Evolutionary conservation across 1,140 invertebrate species (phyloP), one percentile per base, ranked within the genome.

Genomic region (Rhopalosiphum maidis): DNA sequence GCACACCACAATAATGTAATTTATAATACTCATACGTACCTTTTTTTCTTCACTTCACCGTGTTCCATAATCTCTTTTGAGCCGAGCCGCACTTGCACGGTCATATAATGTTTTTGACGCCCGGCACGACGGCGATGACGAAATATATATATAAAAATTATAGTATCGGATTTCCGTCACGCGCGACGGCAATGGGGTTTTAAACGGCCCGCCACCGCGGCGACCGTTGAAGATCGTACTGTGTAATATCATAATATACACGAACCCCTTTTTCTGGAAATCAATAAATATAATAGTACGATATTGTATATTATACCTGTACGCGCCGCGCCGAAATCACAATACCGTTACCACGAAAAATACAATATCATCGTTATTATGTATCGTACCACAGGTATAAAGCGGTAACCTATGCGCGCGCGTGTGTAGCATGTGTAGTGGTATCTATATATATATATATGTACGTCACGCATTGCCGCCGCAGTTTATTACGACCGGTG

Each of bases 51-150:
- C 30, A 23, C 46, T 23, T n/a, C 48, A 25, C n/a, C 46, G 35
- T 35, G 22, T 23, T 90, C 23, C 35, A 51, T 60, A 55, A 90
- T 41, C 88, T 90, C 88, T 90, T 90, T 90, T 90, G 88, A 90
- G 54, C 51, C 54, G 88, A 60, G 88, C 88, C 88, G 88, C 86
- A 3, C 41, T 68, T 15, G 60, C 60, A n/a, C 11, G 60, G 60
- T 77, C 60, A n/a, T 43, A n/a, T 86, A 46, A 48, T 46, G 85
- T 86, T 43, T n/a, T 86, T 86, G 85, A 86, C 85, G 30, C 43
- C 85, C 35, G 35, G 9, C 0, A 43, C 22, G 41, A 77, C 15
- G 60, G 8, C n/a, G 30, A 77, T n/a, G 41, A 41, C 2, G 41
- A 41, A 41, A 41, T 41, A 41, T 41, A 41, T 41, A 41, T 41